Conservation (phyloP, 2,113 vertebrate genomes). For the Amphiprion percula region DNA sequence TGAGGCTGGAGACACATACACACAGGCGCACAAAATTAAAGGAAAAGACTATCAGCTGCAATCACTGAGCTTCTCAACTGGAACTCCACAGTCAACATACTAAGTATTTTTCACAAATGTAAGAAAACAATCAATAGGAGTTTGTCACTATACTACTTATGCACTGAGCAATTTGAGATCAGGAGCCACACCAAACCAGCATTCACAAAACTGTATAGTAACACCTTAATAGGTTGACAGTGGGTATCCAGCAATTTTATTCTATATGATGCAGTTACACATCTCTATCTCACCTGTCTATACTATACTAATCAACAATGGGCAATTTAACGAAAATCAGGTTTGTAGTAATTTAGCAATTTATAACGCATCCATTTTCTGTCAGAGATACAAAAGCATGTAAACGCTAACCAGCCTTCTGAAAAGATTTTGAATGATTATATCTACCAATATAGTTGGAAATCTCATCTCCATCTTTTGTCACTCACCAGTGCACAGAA, state of each 20-base stretch:
- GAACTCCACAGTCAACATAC: neutral
- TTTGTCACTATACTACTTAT: neutral
- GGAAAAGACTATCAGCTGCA: neutral
- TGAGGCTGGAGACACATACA: conserved; percentile 86
- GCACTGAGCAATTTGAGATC: neutral
- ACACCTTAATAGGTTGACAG: neutral
- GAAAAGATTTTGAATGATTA: conserved; percentile 34
- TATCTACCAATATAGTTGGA: conserved; percentile 20
- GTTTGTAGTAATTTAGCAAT: neutral
- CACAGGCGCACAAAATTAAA: neutral
- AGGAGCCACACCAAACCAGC: neutral
- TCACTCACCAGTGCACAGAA: neutral
- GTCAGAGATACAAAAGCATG: conserved; percentile 6
- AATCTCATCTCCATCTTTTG: conserved; percentile 21
- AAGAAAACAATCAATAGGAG: too few species aligned
- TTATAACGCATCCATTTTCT: neutral
- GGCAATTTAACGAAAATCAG: neutral
- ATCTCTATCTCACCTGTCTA: neutral
- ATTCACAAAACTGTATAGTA: conserved; percentile 13
- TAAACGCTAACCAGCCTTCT: conserved; percentile 9
- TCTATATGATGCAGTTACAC: too few species aligned
- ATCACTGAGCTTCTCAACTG: neutral
- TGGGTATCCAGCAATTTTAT: too few species aligned
- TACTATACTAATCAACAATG: neutral
- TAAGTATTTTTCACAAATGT: too few species aligned